These are phyloP conservation scores for Gallinago undulata DNA, from an alignment of 2,113 vertebrate species.

Conservation along the genomic window DNA sequence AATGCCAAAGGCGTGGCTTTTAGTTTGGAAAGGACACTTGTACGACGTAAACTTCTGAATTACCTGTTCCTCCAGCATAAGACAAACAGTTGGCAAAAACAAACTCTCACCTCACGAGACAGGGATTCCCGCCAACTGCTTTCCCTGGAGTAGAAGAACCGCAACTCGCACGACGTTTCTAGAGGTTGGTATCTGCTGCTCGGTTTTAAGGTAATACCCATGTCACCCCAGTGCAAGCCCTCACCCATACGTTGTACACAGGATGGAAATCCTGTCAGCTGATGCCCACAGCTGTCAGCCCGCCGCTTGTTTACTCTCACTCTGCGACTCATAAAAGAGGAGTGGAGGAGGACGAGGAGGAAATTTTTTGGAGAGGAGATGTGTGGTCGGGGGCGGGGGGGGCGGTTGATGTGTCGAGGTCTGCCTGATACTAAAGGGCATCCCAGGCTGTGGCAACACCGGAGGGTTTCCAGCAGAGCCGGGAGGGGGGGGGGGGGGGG, in stretches of 20 bases:
- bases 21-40: background rate
- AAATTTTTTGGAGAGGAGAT: background rate
- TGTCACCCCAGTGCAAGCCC: background rate
- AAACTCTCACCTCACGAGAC: background rate
- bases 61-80: background rate
- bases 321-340: accelerated
- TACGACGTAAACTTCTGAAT: background rate
- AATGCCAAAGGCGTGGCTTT: background rate
- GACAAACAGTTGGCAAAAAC: background rate
- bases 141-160: background rate
- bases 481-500: too few relatives aligned
- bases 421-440: accelerated
- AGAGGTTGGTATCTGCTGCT: background rate
- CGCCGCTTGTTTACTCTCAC: accelerated
- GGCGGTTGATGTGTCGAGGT: accelerated
- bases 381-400: too few relatives aligned
- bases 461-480: background rate
- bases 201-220: background rate
- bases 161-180: background rate
- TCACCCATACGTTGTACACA: accelerated
- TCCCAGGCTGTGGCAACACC: too few relatives aligned
- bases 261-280: background rate
- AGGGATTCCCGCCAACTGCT: background rate
- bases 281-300: background rate
- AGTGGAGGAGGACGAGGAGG: accelerated